Evolutionary conservation across 92 coral and sea anemone species (phyloP), one percentile per base, ranked within the genome.

Genomic region (Chrysogorgia sp.): DNA sequence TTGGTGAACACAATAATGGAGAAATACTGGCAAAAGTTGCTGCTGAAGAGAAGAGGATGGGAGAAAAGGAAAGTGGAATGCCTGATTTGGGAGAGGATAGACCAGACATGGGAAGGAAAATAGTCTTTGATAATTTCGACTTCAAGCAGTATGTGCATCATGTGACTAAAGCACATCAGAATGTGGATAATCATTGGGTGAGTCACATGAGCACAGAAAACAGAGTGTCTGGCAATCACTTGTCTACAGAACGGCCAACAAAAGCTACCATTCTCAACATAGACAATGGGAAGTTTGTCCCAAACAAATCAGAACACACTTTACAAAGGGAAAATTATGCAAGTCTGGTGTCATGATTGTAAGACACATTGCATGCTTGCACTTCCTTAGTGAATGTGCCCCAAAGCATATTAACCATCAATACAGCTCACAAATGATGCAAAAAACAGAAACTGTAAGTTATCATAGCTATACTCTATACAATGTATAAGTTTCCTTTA

Each of bases 261-360:
- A 48, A 70, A 71, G 92, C 83, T 31, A 75, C 28, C 50, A 58
- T 88, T 55, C 72, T 86, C 21, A 67, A 50, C 26, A 80, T 88
- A 82, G 86, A 84, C 40, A 79, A 88, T 84, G 89, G 89, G 25
- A 58, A 74, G 41, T 88, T 88, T 70, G 7, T 88, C 7, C 89
- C 89, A 53, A 67, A 58, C 24, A 33, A 53, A 34, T 20, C 24
- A n/a, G 87, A 85, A 74, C 86, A 85, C 62, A 84, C 79, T 34
- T 79, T 80, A 48, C 88, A 85, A 60, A 79, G 81, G 76, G 85
- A 79, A 82, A 86, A 86, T 49, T 81, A 74, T 74, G 53, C 72
- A 7, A 69, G 19, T 74, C 80, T 26, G 75, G 75, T 28, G 75
- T 59, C 21, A 77, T 58, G 3, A 77, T 63, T 77, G 70, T 32